Evolutionary conservation across 2,888 invertebrate genomes (phyloP).

Genomic region (Drosophila histrio): DNA sequence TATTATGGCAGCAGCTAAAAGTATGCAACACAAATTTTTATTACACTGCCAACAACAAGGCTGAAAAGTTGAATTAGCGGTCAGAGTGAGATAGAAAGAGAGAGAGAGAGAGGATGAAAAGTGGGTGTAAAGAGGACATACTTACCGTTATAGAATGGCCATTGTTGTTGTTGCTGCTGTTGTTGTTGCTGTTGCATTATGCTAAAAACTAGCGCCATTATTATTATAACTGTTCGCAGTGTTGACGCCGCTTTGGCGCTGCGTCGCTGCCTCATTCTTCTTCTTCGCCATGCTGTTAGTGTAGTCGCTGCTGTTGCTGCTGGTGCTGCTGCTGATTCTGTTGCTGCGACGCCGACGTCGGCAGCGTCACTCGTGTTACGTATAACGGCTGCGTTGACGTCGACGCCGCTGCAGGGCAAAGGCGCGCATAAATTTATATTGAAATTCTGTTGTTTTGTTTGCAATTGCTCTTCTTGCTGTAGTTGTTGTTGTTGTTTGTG

Average conservation of each 20-base stretch:
- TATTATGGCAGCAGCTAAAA: conserved; percentile 57
- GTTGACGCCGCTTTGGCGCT: conserved; percentile 35
- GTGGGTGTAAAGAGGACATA: conserved; percentile 21
- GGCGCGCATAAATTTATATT: conserved; percentile 61
- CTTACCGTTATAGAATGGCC: conserved; percentile 67
- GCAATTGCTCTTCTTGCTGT: conserved; percentile 18
- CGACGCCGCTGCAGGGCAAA: conserved; percentile 60
- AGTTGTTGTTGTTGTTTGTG: conserved; percentile 22
- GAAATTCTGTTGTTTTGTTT: conserved; percentile 28
- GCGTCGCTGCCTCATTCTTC: background rate
- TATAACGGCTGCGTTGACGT: conserved; percentile 26
- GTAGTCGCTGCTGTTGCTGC: conserved; percentile 22
- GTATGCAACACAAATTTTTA: conserved; percentile 52
- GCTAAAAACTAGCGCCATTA: conserved; percentile 72
- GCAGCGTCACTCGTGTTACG: conserved; percentile 44
- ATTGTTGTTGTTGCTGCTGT: conserved; percentile 44
- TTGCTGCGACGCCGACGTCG: conserved; percentile 36
- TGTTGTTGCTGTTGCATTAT: conserved; percentile 60
- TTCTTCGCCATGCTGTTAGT: conserved; percentile 12
- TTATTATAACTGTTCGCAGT: conserved; percentile 59
- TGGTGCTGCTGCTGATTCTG: conserved; percentile 25
- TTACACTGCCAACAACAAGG: conserved; percentile 7
- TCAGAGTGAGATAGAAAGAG: background rate
- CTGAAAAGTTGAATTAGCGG: conserved; percentile 40
- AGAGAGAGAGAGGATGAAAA: background rate